Evolutionary conservation across 1,140 invertebrate species (phyloP).

Genomic region (Heliconius hermathena): DNA sequence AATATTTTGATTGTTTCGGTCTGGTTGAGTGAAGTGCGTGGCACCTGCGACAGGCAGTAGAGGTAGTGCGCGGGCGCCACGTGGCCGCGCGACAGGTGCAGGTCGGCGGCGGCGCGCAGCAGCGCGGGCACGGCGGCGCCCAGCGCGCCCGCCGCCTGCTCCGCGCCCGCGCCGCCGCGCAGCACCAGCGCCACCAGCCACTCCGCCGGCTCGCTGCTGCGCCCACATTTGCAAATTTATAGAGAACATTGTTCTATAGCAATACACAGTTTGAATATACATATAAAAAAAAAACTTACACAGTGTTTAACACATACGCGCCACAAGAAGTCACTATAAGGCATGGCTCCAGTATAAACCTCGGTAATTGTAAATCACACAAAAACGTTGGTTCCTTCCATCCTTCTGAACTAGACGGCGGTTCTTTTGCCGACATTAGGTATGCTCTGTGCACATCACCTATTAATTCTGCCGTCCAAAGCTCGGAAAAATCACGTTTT

Average conservation of each 20-base stretch:
- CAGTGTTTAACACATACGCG: conserved; percentile 67
- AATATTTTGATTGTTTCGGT: too few relatives aligned
- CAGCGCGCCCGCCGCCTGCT: conserved; percentile 59
- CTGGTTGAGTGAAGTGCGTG: too few relatives aligned
- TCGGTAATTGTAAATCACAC: conserved; percentile 66
- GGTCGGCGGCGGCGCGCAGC: conserved; percentile 64
- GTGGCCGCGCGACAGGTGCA: conserved; percentile 65
- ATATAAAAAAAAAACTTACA: too few relatives aligned
- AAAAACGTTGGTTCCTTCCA: conserved; percentile 72
- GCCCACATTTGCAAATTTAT: too few relatives aligned
- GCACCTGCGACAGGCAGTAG: conserved; percentile 62
- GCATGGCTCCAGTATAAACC: conserved; percentile 65
- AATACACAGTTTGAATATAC: too few relatives aligned
- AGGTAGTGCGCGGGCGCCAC: conserved; percentile 62
- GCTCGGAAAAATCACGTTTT: conserved; percentile 57
- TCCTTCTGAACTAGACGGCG: conserved; percentile 35
- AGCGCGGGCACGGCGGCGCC: conserved; percentile 59
- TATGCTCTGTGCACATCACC: conserved; percentile 64
- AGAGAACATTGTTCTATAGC: too few relatives aligned
- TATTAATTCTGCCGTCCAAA: conserved; percentile 68
- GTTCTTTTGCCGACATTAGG: conserved; percentile 62
- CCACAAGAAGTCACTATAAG: conserved; percentile 64
- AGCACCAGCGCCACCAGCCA: conserved; percentile 68
- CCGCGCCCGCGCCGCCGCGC: conserved; percentile 62
- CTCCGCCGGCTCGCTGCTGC: conserved; percentile 59